A percentile compares a stretch with the other conserved stretches of the same genome.
Evolutionary conservation across 1,140 invertebrate species (phyloP).

Genomic region (Sinonovacula constricta): DNA sequence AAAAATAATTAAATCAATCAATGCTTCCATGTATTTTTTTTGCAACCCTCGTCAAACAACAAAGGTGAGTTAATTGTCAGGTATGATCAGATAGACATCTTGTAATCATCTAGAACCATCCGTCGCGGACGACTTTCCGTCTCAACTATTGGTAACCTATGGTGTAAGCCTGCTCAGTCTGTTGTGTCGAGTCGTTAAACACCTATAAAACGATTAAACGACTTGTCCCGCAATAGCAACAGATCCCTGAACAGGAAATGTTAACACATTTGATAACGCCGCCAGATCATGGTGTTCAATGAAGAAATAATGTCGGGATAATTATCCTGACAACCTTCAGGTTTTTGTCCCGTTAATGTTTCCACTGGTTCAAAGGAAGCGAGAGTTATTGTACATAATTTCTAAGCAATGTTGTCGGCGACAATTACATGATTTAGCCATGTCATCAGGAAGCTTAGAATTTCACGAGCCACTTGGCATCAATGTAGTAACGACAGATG

Average conservation of each 20-base stretch:
- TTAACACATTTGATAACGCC: slow-evolving; percentile 41
- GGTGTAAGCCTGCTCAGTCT: too few relatives aligned
- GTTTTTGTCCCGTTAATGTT: slow-evolving; percentile 16
- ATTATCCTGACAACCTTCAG: slow-evolving; percentile 21
- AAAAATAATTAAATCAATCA: too few relatives aligned
- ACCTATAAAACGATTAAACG: slow-evolving; percentile 27
- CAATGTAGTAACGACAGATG: too few relatives aligned
- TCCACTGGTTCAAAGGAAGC: slow-evolving; percentile 11
- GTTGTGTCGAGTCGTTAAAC: slow-evolving; percentile 26
- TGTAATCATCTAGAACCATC: slow-evolving; percentile 41
- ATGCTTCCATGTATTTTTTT: too few relatives aligned
- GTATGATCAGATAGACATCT: too few relatives aligned
- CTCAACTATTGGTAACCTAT: too few relatives aligned
- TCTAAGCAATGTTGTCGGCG: slow-evolving; percentile 17
- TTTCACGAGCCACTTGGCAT: neutral
- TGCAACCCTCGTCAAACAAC: too few relatives aligned
- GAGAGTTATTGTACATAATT: slow-evolving; percentile 25
- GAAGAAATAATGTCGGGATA: slow-evolving; percentile 9
- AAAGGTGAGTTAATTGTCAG: too few relatives aligned
- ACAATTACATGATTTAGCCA: slow-evolving; percentile 15
- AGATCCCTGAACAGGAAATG: slow-evolving; percentile 46
- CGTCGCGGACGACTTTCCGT: slow-evolving; percentile 39
- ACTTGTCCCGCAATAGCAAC: slow-evolving; percentile 24
- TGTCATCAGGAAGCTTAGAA: neutral
- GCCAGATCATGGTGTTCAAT: slow-evolving; percentile 28